These are phyloP conservation scores for Engraulis encrasicolus DNA, from an alignment of 2,113 vertebrate genomes.

Conservation along the genomic window DNA sequence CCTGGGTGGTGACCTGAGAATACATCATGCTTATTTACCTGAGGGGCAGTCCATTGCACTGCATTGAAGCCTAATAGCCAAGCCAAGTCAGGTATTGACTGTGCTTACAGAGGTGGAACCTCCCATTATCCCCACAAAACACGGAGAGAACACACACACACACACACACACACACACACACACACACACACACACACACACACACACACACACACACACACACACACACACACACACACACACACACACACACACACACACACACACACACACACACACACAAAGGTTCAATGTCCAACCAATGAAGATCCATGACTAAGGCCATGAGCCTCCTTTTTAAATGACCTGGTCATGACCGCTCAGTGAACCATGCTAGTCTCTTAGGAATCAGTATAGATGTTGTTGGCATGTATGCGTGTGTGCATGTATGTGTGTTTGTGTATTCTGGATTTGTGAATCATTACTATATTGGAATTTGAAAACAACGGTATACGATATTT, in stretches of 20 bases:
- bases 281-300: not conserved
- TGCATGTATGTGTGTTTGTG: too few relatives aligned
- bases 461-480: too few relatives aligned
- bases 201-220: too few relatives aligned
- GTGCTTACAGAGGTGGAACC: conserved; percentile 3
- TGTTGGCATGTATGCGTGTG: not conserved
- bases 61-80: not conserved
- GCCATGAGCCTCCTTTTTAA: not conserved
- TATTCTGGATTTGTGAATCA: too few relatives aligned
- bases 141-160: too few relatives aligned
- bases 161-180: too few relatives aligned
- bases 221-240: too few relatives aligned
- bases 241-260: too few relatives aligned
- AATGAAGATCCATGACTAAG: not conserved
- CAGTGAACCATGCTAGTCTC: not conserved
- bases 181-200: too few relatives aligned
- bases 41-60: conserved; percentile 14
- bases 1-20: not conserved
- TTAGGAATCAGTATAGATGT: too few relatives aligned
- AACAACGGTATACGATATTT: not conserved
- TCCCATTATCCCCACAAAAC: too few relatives aligned
- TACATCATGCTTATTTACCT: conserved; percentile 24
- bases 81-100: conserved; percentile 5
- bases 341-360: conserved; percentile 2
- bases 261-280: too few relatives aligned